A percentile compares a stretch with the other conserved stretches of the same genome.
These are phyloP conservation scores for Osedax frankpressi DNA, from an alignment of 2,888 invertebrate species.

Conservation along the genomic window DNA sequence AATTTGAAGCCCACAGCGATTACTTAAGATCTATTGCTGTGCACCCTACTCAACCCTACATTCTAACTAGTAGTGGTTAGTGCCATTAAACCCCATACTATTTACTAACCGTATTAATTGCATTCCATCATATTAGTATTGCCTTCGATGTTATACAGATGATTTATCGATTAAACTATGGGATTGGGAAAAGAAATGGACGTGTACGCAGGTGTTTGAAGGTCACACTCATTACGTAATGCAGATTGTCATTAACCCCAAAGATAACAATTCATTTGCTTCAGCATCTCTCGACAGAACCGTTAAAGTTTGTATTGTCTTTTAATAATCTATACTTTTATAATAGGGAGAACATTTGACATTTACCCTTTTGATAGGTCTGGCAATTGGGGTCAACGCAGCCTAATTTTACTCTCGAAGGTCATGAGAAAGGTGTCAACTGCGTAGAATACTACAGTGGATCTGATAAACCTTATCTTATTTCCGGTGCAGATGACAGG, in stretches of 20 bases:
- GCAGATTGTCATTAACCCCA: constrained; percentile 98
- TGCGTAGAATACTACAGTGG: constrained; percentile 98
- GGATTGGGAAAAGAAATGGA: constrained; percentile 99
- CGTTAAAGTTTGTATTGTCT: constrained; percentile 67
- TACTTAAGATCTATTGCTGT: constrained; percentile 89
- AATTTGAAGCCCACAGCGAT: constrained; percentile 95
- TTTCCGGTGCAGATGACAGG: constrained; percentile 97
- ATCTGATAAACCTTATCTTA: constrained; percentile 95
- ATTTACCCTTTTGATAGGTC: no score
- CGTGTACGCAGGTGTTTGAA: constrained; percentile 93
- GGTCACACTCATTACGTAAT: constrained; percentile 98
- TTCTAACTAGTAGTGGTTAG: constrained; percentile 87
- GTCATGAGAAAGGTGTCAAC: constrained; percentile 93
- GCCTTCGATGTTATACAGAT: constrained; percentile 64
- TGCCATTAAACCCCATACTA: no score
- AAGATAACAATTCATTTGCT: constrained; percentile 98
- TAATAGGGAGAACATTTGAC: no score
- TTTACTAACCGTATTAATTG: no score
- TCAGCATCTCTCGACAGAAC: constrained; percentile 96
- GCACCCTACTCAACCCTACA: constrained; percentile 90
- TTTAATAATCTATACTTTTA: no score
- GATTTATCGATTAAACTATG: constrained; percentile 96
- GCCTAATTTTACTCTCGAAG: constrained; percentile 93
- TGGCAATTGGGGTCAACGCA: constrained; percentile 97
- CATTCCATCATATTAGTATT: no score